Base-by-base conservation (phyloP, 1,140 invertebrate genomes). In the Macrosteles quadrilineatus region DNA sequence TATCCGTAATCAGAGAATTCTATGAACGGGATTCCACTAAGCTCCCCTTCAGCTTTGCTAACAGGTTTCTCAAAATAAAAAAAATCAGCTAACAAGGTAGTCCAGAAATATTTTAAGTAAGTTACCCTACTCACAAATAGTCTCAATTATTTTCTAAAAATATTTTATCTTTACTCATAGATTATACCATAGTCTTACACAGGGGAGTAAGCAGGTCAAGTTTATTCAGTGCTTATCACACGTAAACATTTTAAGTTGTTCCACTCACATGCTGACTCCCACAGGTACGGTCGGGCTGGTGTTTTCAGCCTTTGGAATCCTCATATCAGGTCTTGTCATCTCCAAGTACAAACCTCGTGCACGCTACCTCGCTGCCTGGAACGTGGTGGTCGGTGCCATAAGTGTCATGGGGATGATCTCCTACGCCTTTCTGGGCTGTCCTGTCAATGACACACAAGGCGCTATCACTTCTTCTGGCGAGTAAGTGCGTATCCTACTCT, bases 251-350 rank as follows among this genome's bases (percentile, higher is more conserved):
- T 0, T 11, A 21, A n/a, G n/a, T n/a, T n/a, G n/a, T n/a, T n/a
- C n/a, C n/a, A n/a, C n/a, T n/a, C n/a, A n/a, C 11, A 69, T 27
- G 17, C 14, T 25, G 29, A 6, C 43, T 30, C n/a, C 19, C 21
- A 6, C 63, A 47, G 25, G 43, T 67, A 31, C 67, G 76, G 76
- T 90, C 1, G 86, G 86, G 69, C 86, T 90, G 1, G 78, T 90
- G 0, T 78, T 90, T 1, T 84, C 87, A 71, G 85, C 85, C 0
- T 71, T 87, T 17, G 82, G 85, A 1, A 79, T 90, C 57, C 77
- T 91, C 2, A 59, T 87, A 1, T 82, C 85, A 47, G 90, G 90
- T 0, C 75, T 88, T 25, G 71, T 91, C 1, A 87, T 91, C 2
- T 78, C 85, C 0, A 87, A 84, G 77, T 77, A 80, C 0, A 83